phyloP scores from a whole-genome alignment of 2,797 vertebrate species.

The Clarias pachynema region DNA sequence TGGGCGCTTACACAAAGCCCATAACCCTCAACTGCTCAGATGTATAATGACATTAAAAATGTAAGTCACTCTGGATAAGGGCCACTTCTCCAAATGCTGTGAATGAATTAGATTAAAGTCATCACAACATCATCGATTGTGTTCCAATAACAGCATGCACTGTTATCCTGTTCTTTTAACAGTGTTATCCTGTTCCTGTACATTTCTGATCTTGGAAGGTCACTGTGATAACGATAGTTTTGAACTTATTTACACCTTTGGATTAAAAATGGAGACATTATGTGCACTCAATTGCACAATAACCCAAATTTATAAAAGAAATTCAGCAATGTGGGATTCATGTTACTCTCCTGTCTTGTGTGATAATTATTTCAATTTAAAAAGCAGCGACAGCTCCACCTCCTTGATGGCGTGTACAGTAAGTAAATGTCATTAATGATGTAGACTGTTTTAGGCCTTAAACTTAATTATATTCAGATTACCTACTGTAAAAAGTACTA shows the following conservation, averaged over 20 bases:
- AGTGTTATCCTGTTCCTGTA: too few species aligned
- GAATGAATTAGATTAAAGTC: too few species aligned
- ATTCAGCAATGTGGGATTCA: background rate
- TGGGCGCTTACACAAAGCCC: too few species aligned
- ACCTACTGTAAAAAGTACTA: background rate
- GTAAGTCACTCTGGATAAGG: too few species aligned
- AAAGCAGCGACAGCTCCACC: background rate
- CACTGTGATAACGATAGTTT: background rate
- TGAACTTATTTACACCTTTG: background rate
- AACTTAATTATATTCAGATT: background rate
- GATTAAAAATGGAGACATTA: background rate
- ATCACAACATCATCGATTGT: background rate
- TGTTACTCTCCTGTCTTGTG: background rate
- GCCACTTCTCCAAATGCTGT: too few species aligned
- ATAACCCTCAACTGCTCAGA: too few species aligned
- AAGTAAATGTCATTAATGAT: background rate
- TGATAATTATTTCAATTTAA: background rate
- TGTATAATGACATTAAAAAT: too few species aligned
- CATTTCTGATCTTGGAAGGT: background rate
- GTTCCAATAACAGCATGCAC: background rate
- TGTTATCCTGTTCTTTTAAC: background rate
- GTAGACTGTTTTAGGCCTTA: background rate
- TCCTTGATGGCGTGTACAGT: background rate
- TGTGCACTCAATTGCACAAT: background rate
- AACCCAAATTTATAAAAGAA: background rate